These are phyloP conservation scores for Salvator merianae DNA, from an alignment of 2,113 vertebrate genomes.

Conservation along the genomic window DNA sequence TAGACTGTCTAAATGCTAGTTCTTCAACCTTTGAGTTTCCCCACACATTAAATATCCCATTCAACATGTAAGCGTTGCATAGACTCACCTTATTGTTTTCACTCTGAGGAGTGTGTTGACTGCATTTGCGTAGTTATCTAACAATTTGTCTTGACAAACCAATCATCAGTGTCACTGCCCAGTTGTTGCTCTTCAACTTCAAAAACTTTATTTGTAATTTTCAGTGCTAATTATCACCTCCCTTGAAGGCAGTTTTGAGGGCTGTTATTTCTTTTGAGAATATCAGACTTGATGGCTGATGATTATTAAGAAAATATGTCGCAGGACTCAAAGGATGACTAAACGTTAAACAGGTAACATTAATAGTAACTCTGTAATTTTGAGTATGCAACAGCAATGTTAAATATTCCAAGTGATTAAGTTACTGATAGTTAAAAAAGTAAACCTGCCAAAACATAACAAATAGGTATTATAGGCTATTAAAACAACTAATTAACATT, in stretches of 20 bases:
- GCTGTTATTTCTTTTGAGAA: conserved; percentile 97
- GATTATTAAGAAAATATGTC: conserved; percentile 95
- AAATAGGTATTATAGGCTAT: conserved; percentile 88
- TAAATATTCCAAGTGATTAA: conserved; percentile 92
- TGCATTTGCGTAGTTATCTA: conserved; percentile 83
- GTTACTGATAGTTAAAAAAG: conserved; percentile 99
- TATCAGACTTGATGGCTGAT: conserved; percentile 96
- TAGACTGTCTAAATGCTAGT: conserved; percentile 87
- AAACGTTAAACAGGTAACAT: conserved; percentile 99
- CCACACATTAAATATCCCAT: conserved; percentile 86
- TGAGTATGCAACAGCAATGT: conserved; percentile 88
- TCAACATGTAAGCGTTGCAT: conserved; percentile 85
- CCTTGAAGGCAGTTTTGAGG: conserved; percentile 90
- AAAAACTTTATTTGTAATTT: conserved; percentile 93
- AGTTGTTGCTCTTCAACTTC: conserved; percentile 89
- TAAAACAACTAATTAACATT: conserved; percentile 91
- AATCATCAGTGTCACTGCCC: conserved; percentile 89
- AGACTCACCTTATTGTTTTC: conserved; percentile 88
- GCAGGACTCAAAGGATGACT: conserved; percentile 98
- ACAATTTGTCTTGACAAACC: conserved; percentile 84
- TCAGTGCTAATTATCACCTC: conserved; percentile 91
- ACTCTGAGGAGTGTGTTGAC: conserved; percentile 84
- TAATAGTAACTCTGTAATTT: conserved; percentile 93
- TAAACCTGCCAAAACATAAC: conserved; percentile 97
- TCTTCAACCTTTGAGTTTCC: conserved; percentile 86